Base-by-base conservation (phyloP, 2,888 invertebrate genomes). In the Germaria angustata region DNA sequence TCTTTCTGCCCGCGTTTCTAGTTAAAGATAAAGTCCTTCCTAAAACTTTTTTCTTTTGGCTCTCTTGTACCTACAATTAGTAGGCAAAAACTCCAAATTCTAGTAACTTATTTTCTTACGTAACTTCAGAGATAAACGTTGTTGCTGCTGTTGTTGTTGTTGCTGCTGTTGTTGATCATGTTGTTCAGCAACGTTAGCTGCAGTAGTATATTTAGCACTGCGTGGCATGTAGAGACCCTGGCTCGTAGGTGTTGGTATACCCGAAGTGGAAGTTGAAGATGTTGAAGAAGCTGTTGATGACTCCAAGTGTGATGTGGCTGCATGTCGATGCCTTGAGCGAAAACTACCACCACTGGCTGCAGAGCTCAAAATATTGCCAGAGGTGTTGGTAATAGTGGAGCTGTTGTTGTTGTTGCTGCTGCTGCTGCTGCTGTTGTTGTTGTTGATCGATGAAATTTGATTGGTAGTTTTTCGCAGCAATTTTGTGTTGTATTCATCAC, bases 21-120 rank as follows among this genome's bases (percentile, higher is more conserved):
- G 34, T n/a, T 28, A 1, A 22, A 66, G 2, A 49, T 36, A 2
- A 36, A 51, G 11, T 36, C 28, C n/a, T 0, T 34, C n/a, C 1
- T 34, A n/a, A 73, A 51, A 28, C 55, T 34, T 44, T 69, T 36
- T 65, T 59, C 75, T 82, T 59, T 75, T 79, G n/a, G 13, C 13
- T 6, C 57, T 81, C 11, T 9, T 49, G 20, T 79, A 82, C 79
- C 82, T 76, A 76, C 82, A 39, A 39, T 2, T 8, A 9, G 79
- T 75, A 82, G 82, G 79, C 53, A 75, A 66, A 41, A 13, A 82
- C 79, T 41, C 79, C 79, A 71, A 76, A 82, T 80, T 85, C 87
- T 86, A 89, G 85, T 90, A 91, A 87, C 91, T 91, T 77, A 91
- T 90, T 86, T 91, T 91, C 82, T 91, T 91, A 71, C 91, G 90